Evolutionary conservation across 37 sponge, comb jelly and placozoan genomes (phyloP).

Genomic region (Tethya wilhelma): DNA sequence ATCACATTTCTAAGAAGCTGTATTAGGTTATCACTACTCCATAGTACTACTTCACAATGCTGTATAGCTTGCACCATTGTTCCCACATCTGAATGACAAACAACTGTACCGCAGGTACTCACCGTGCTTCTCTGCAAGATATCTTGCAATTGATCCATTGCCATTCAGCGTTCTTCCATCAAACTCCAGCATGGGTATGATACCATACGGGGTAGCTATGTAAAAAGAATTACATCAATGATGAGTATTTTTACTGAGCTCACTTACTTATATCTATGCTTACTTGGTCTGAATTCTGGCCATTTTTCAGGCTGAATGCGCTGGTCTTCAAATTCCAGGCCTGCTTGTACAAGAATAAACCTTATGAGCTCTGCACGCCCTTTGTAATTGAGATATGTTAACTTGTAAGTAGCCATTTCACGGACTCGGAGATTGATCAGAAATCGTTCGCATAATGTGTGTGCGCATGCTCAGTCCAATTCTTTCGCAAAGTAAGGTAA

Average conservation of each 20-base stretch:
- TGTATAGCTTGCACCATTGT: too few species aligned
- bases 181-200: slow-evolving; percentile 35
- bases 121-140: slow-evolving; percentile 55
- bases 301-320: slow-evolving; percentile 51
- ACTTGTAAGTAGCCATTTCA: slow-evolving; percentile 35
- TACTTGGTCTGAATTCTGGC: slow-evolving; percentile 44
- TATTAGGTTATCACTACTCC: too few species aligned
- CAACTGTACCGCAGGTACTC: background rate
- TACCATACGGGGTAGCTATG: slow-evolving; percentile 26
- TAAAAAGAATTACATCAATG: background rate
- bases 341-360: slow-evolving; percentile 56
- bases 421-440: too few species aligned
- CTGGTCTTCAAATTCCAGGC: slow-evolving; percentile 38
- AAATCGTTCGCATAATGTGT: too few species aligned
- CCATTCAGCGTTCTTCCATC: slow-evolving; percentile 25
- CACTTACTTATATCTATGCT: background rate
- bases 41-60: too few species aligned
- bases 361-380: slow-evolving; percentile 62
- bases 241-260: too few species aligned
- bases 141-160: slow-evolving; percentile 51
- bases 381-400: slow-evolving; percentile 37
- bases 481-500: too few species aligned
- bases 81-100: too few species aligned
- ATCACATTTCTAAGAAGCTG: too few species aligned
- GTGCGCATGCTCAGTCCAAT: too few species aligned